Conservation (phyloP, 2,888 invertebrate genomes). For the Drosophila seclusa region DNA sequence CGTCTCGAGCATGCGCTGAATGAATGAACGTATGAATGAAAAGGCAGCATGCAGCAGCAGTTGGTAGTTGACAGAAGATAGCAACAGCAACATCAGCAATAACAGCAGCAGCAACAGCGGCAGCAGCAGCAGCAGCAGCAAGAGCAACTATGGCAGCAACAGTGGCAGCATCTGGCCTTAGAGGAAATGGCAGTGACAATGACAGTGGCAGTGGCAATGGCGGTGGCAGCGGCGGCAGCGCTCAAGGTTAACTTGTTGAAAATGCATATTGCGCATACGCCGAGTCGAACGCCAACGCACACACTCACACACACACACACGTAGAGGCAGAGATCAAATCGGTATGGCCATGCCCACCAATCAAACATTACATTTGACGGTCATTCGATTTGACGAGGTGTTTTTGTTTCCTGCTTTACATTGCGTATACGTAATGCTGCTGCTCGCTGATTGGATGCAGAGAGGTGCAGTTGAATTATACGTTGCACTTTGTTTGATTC, state of each 20-base stretch:
- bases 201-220: constrained; percentile 5
- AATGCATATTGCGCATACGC: constrained; percentile 77
- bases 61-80: not conserved
- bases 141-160: not conserved
- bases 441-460: constrained; percentile 36
- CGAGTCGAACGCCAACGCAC: constrained; percentile 29
- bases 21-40: constrained; percentile 20
- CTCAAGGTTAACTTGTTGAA: constrained; percentile 76
- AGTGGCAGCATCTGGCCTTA: constrained; percentile 28
- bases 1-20: constrained; percentile 68
- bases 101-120: not conserved
- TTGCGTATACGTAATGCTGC: constrained; percentile 33
- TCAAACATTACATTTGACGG: constrained; percentile 13
- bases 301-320: not conserved
- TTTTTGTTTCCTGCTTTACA: constrained; percentile 1
- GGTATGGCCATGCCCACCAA: constrained; percentile 25
- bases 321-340: constrained; percentile 35
- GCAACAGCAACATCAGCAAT: constrained; percentile 16
- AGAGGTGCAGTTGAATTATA: not conserved
- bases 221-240: constrained; percentile 11
- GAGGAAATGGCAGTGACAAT: not conserved
- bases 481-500: not conserved
- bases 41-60: constrained; percentile 1
- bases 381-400: constrained; percentile 1
- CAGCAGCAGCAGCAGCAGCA: not conserved